Percentiles rank a stretch among this genome's conserved stretches.
Evolutionary conservation across 2,888 invertebrate genomes (phyloP).

Genomic region (Chrysina gloriosa): DNA sequence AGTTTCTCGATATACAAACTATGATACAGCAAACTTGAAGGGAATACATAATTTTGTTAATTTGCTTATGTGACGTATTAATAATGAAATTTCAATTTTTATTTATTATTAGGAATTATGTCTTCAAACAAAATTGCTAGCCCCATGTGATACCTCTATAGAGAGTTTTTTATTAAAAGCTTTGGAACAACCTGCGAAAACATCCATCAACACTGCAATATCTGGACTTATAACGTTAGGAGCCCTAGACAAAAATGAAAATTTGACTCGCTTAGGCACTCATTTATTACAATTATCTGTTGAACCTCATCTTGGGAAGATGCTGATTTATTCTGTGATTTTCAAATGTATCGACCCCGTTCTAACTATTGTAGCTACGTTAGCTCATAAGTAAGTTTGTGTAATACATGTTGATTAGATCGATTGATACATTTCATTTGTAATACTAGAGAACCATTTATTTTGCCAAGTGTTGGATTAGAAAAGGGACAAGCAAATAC

Average conservation of each 20-base stretch:
- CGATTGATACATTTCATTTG: slow-evolving; percentile 49
- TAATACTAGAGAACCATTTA: slow-evolving; percentile 75
- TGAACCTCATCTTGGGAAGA: slow-evolving; percentile 92
- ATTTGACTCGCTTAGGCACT: slow-evolving; percentile 87
- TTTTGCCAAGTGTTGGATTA: slow-evolving; percentile 77
- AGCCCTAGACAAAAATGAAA: slow-evolving; percentile 86
- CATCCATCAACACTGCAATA: slow-evolving; percentile 82
- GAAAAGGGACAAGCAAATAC: slow-evolving; percentile 73
- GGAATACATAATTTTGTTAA: no score
- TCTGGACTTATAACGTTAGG: slow-evolving; percentile 80
- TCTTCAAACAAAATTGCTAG: slow-evolving; percentile 86
- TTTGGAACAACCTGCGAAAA: slow-evolving; percentile 85
- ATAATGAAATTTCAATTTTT: slow-evolving; percentile 1
- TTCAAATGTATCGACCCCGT: slow-evolving; percentile 94
- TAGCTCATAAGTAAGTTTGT: slow-evolving; percentile 76
- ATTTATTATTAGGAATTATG: slow-evolving; percentile 81
- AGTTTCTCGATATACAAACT: no score
- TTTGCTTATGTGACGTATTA: neutral
- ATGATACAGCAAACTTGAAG: no score
- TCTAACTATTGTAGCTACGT: slow-evolving; percentile 87
- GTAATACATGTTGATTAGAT: slow-evolving; percentile 31
- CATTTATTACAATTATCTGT: slow-evolving; percentile 92
- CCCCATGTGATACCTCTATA: slow-evolving; percentile 80
- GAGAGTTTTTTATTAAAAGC: slow-evolving; percentile 86
- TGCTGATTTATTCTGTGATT: slow-evolving; percentile 89